Evolutionary conservation across 92 coral and sea anemone genomes (phyloP), one percentile per base, ranked within the genome.

Genomic region (Parazoanthus swiftii): DNA sequence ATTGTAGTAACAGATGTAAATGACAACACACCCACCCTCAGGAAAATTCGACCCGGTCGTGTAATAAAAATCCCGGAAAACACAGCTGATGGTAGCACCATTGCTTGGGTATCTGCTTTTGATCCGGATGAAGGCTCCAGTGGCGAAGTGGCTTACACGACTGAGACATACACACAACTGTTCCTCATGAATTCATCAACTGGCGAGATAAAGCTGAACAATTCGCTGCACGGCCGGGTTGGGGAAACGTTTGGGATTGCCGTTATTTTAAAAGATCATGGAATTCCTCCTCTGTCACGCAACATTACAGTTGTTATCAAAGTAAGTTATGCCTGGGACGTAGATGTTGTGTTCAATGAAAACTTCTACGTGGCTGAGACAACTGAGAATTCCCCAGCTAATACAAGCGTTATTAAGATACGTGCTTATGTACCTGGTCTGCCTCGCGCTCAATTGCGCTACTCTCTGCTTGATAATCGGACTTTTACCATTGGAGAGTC

Each of bases 351-450:
- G n/a, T 91, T 91, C 48, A 38, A 15, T 63, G 77, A 90, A 73
- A 78, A 82, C 16, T 68, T 37, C 66, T 91, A 81, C 78, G 10
- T 14, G 23, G 93, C 71, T 14, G 54, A 88, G 68, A 74, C 88
- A 56, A 82, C 88, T 15, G 93, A 91, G 80, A 91, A 91, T 78
- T 82, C 91, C 67, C 73, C 81, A 15, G 73, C 21, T 46, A 88
- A 91, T 50, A 82, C 89, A 46, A 91, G 90, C 67, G 93, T 91
- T 39, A 16, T 77, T 56, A 73, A 77, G 65, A 86, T 88, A 0
- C 54, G 1, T 23, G 93, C 93, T 2, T 85, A 91, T 42, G 76
- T 91, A 39, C 93, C 91, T 8, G 93, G 93, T 3, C 91, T 91
- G 44, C 93, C 93, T 0, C 54, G 23, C 8, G 91, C 93, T 43